Conservation (phyloP, 2,888 invertebrate species). For the Amphipoea oculea region DNA sequence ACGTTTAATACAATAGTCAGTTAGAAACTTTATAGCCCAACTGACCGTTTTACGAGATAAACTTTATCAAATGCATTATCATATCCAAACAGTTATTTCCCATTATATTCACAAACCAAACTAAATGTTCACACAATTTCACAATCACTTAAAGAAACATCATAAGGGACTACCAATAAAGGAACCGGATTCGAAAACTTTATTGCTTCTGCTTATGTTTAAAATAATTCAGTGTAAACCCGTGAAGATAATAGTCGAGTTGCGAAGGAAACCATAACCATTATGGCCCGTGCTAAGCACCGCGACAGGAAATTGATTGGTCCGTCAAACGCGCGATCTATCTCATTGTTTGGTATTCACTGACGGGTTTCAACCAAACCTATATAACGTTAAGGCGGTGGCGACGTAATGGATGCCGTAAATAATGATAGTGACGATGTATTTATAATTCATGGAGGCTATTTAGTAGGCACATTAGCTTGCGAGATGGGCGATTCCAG, state of each 20-base stretch:
- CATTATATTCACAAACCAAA: constrained; percentile 55
- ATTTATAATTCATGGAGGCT: constrained; percentile 50
- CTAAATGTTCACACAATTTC: constrained; percentile 61
- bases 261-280: constrained; percentile 72
- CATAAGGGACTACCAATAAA: constrained; percentile 60
- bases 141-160: constrained; percentile 61
- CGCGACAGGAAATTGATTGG: constrained; percentile 59
- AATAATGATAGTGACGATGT: constrained; percentile 36
- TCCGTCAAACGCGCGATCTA: constrained; percentile 38
- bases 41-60: constrained; percentile 57
- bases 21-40: constrained; percentile 48
- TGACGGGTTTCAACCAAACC: constrained; percentile 43
- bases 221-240: constrained; percentile 69
- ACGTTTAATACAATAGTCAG: constrained; percentile 52
- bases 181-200: constrained; percentile 70
- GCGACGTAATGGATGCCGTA: constrained; percentile 46
- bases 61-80: constrained; percentile 65
- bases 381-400: constrained; percentile 17
- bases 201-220: constrained; percentile 66
- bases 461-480: constrained; percentile 56
- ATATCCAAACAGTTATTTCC: constrained; percentile 60
- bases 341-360: constrained; percentile 58
- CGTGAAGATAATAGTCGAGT: constrained; percentile 68
- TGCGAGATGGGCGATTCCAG: constrained; percentile 49
- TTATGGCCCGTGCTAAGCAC: constrained; percentile 67